phyloP scores from a whole-genome alignment of 2,113 vertebrate species.

The Serinus canaria region DNA sequence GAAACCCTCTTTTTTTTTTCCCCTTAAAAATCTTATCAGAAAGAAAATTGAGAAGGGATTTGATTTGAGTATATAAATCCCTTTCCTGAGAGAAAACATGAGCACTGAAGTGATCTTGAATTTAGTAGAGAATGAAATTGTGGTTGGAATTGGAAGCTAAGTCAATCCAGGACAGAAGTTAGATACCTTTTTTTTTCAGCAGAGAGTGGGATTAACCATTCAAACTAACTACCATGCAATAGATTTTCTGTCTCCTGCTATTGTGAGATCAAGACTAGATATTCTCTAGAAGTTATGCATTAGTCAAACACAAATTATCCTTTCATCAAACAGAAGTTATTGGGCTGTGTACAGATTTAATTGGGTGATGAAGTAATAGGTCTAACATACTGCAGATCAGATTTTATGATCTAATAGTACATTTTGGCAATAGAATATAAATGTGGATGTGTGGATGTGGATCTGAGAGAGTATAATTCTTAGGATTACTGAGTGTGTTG shows the following conservation, averaged over 20 bases:
- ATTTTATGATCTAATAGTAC: background rate
- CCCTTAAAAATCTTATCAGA: background rate
- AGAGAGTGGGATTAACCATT: background rate
- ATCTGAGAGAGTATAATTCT: background rate
- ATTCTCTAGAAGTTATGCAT: background rate
- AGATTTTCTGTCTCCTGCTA: conserved; percentile 20
- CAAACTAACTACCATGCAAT: background rate
- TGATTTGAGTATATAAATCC: background rate
- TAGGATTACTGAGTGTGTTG: background rate
- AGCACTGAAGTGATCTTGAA: background rate
- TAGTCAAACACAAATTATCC: conserved; percentile 44
- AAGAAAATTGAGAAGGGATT: conserved; percentile 5
- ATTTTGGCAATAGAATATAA: background rate
- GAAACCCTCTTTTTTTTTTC: background rate
- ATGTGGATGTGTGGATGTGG: background rate
- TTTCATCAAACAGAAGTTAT: conserved; percentile 41
- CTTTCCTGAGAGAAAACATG: background rate
- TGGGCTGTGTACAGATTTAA: conserved; percentile 15
- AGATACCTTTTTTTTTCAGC: background rate
- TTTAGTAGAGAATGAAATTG: background rate
- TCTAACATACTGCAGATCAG: conserved; percentile 6
- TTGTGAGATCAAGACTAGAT: conserved; percentile 35
- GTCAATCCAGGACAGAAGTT: background rate
- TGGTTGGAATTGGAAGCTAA: background rate
- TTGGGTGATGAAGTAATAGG: conserved; percentile 24